Evolutionary conservation across 2,888 invertebrate species (phyloP).

Genomic region (Andricus quercusramuli): DNA sequence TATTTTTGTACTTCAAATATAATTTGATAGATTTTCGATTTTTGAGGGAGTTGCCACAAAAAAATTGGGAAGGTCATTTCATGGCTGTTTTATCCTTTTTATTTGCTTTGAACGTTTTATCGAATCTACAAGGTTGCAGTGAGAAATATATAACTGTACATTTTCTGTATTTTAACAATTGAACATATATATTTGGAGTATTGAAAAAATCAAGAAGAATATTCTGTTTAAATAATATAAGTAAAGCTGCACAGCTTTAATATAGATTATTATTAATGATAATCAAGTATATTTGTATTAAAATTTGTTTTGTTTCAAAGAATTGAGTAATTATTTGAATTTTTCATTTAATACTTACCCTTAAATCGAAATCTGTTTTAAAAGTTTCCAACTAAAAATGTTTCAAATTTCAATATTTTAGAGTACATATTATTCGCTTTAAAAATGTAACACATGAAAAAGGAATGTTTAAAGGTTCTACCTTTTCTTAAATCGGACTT

Average conservation of each 20-base stretch:
- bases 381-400: neutral
- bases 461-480: too few relatives aligned
- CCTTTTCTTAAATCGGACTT: too few relatives aligned
- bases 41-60: neutral
- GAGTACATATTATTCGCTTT: too few relatives aligned
- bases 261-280: too few relatives aligned
- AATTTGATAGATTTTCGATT: neutral
- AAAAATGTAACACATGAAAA: too few relatives aligned
- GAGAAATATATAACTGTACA: neutral
- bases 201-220: too few relatives aligned
- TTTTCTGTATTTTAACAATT: neutral
- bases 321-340: neutral
- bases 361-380: too few relatives aligned
- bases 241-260: too few relatives aligned
- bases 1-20: neutral
- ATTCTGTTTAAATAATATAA: too few relatives aligned
- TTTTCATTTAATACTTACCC: neutral
- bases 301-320: neutral
- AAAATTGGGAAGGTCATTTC: constrained; percentile 18
- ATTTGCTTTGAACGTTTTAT: neutral
- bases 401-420: too few relatives aligned
- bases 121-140: neutral
- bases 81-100: constrained; percentile 10
- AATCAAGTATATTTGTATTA: neutral
- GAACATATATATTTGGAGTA: neutral